Conservation (phyloP, 2,888 invertebrate genomes). For the Lasioglossum marginatum region DNA sequence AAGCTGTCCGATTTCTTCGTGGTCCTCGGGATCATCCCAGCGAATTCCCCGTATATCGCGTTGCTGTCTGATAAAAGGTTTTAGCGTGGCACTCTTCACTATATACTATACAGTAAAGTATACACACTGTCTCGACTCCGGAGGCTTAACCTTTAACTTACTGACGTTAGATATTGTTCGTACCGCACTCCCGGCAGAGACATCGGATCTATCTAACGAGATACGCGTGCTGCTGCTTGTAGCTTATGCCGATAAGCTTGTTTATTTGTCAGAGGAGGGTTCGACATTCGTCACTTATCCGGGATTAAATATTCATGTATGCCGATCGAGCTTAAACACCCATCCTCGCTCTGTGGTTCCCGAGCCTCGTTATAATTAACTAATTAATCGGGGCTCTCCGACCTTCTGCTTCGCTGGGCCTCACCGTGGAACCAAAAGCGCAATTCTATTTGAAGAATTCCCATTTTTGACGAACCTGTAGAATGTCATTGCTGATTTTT, state of each 20-base stretch:
- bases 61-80: conserved; percentile 48
- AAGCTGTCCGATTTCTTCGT: conserved; percentile 63
- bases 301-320: conserved; percentile 36
- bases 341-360: too few relatives aligned
- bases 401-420: neutral
- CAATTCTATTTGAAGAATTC: neutral
- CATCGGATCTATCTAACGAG: conserved; percentile 59
- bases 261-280: conserved; percentile 53
- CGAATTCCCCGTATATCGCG: conserved; percentile 53
- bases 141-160: conserved; percentile 51
- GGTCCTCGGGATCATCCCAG: conserved; percentile 22
- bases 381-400: conserved; percentile 15
- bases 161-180: conserved; percentile 43
- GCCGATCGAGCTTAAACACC: neutral
- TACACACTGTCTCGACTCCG: neutral
- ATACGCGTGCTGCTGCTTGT: conserved; percentile 60
- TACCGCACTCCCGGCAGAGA: conserved; percentile 1
- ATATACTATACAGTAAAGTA: neutral
- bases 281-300: conserved; percentile 26
- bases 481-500: too few relatives aligned
- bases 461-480: neutral
- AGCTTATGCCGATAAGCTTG: conserved; percentile 57
- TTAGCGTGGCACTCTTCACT: conserved; percentile 12
- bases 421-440: neutral
- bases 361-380: neutral